Base-by-base conservation (phyloP, 2,888 invertebrate genomes). In the Hydrotaea cyrtoneurina region DNA sequence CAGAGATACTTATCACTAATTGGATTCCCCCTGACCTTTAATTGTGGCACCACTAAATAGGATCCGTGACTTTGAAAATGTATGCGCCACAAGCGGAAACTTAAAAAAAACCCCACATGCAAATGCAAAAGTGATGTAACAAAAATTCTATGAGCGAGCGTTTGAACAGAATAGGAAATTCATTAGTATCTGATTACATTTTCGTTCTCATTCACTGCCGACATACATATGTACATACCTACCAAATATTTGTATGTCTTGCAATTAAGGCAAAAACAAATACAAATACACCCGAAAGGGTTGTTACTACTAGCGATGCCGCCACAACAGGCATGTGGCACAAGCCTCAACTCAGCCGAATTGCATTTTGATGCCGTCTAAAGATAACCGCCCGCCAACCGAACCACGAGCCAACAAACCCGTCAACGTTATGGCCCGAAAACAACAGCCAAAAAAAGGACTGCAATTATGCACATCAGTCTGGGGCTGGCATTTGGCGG, bases 21-120 rank as follows among this genome's bases (percentile, higher is more conserved):
- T 86, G 84, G 84, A 86, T 86, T 84, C 39, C 71, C 62, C 76
- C 76, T 85, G 85, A 85, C 84, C 84, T 85, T 85, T 81, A 73
- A 31, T 66, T n/a, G 46, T 50, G 46, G 21, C 53, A 62, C 59
- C 69, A 46, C 69, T 75, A 15, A 71, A 43, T 78, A 78, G 64
- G 64, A n/a, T 19, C 10, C 39, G 19, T 43, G 10, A 7, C 43
- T 19, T 19, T 17, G 11, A 43, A 19, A 36, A 43, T 69, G 69
- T 23, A n/a, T 15, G 26, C 11, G n/a, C 62, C 64, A 15, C 36
- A 36, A 19, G 10, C 39, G 2, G 19, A 66, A 46, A 23, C n/a
- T 50, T 31, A 73, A 15, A 0, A 1, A 50, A 50, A 72, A 59
- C n/a, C 36, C n/a, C 15, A 17, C 50, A 43, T 39, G 15, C n/a